Conservation (phyloP, 2,113 vertebrate genomes). For the Cynocephalus volans region DNA sequence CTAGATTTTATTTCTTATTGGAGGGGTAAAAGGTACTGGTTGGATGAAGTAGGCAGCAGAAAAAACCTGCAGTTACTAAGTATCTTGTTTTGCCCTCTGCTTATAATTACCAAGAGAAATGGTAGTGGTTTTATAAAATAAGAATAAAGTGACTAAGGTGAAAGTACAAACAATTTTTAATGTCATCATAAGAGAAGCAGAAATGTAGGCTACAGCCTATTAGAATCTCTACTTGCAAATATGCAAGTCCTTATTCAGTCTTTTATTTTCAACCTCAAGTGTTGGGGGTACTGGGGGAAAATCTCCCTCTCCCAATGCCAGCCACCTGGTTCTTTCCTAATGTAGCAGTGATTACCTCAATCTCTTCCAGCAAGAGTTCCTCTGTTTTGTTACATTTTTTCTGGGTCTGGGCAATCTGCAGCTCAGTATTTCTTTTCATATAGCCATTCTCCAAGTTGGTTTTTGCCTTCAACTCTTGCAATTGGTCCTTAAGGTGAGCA, state of each 20-base stretch:
- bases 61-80: background rate
- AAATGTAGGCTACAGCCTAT: background rate
- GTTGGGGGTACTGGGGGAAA: background rate
- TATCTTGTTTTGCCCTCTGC: background rate
- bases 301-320: background rate
- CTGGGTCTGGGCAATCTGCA: slow-evolving; percentile 89
- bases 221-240: background rate
- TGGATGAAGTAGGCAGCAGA: background rate
- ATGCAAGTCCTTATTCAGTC: background rate
- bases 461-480: slow-evolving; percentile 90
- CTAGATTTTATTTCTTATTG: background rate
- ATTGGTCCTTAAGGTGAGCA: slow-evolving; percentile 89
- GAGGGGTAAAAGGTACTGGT: background rate
- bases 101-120: background rate
- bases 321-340: background rate
- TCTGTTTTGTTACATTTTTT: slow-evolving; percentile 89
- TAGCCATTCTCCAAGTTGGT: slow-evolving; percentile 88
- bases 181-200: background rate
- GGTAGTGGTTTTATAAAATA: background rate
- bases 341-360: slow-evolving; percentile 83
- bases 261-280: background rate
- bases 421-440: slow-evolving; percentile 87
- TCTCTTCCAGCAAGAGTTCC: slow-evolving; percentile 85
- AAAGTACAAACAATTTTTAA: background rate
- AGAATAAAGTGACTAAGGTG: background rate